Base-by-base conservation (phyloP, 2,797 vertebrate species). In the Valencia hispanica region DNA sequence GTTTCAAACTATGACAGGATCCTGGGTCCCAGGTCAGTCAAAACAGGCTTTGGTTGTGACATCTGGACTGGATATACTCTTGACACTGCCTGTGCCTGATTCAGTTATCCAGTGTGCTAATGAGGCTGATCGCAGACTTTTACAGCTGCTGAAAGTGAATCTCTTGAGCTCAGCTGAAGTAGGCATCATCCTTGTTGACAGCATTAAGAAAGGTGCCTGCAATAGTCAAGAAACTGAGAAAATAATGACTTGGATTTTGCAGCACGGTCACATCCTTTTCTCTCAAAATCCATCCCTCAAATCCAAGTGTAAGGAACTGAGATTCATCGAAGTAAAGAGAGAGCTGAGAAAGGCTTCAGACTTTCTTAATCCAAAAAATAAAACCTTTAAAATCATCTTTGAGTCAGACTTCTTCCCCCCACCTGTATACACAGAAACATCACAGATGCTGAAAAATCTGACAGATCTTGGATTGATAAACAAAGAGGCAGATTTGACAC, bases 231-330 rank as follows among this genome's bases (percentile, higher is more conserved):
- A 96, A 53, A 88, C 70, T 30, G 81, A 95, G 59, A 92, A 86
- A 76, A 91, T 94, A 70, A 96, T 97, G 94, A 89, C 89, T 32
- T 97, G 97, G 96, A 91, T 97, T 75, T 89, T 97, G 79, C 86
- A 86, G 77, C 89, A 96, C 0, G 96, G 96, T 32, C 83, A 86
- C 0, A 2, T 90, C 53, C 91, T 97, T 45, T 95, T 97, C 80
- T 89, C 88, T 73, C 95, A 96, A 90, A 96, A 91, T 74, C 45
- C 70, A 41, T 48, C 22, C 0, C 87, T 97, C 34, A 89, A 72
- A 81, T 1, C 0, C 2, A 93, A 87, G 81, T 96, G 95, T 57
- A 87, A 75, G 61, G 63, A 88, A 74, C 75, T 96, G 72, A 88
- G 53, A 10, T 96, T 96, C 81, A 94, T 95, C 77, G 72, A 90